phyloP scores from a whole-genome alignment of 2,113 vertebrate species.

The Aix galericulata region DNA sequence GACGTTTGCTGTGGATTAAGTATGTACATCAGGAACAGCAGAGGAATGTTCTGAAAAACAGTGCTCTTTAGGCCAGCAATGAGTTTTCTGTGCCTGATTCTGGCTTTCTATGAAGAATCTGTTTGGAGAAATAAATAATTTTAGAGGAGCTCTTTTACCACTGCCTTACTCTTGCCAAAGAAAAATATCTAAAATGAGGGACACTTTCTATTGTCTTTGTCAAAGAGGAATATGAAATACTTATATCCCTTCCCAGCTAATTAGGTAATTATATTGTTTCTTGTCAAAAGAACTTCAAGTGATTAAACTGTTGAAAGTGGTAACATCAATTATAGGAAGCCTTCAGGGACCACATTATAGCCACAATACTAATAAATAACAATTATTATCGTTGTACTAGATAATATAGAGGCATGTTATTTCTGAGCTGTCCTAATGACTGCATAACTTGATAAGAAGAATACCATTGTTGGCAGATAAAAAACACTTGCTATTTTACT shows the following conservation, averaged over 20 bases:
- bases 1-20: not conserved
- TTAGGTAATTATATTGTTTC: not conserved
- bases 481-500: not conserved
- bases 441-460: slow-evolving; percentile 20
- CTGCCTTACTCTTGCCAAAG: not conserved
- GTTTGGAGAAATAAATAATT: not conserved
- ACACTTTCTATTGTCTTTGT: not conserved
- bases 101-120: not conserved
- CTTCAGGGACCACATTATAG: not conserved
- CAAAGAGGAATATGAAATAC: not conserved
- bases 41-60: not conserved
- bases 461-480: not conserved
- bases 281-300: not conserved
- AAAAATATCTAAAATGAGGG: not conserved
- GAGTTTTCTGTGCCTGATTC: not conserved
- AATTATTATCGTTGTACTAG: not conserved
- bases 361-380: not conserved
- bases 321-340: not conserved
- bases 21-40: not conserved
- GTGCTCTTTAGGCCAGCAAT: not conserved
- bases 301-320: not conserved
- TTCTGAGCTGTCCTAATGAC: not conserved
- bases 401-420: not conserved
- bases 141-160: not conserved
- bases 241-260: slow-evolving; percentile 2